phyloP scores from a whole-genome alignment of 2,113 vertebrate genomes.

The Gymnogyps californianus region DNA sequence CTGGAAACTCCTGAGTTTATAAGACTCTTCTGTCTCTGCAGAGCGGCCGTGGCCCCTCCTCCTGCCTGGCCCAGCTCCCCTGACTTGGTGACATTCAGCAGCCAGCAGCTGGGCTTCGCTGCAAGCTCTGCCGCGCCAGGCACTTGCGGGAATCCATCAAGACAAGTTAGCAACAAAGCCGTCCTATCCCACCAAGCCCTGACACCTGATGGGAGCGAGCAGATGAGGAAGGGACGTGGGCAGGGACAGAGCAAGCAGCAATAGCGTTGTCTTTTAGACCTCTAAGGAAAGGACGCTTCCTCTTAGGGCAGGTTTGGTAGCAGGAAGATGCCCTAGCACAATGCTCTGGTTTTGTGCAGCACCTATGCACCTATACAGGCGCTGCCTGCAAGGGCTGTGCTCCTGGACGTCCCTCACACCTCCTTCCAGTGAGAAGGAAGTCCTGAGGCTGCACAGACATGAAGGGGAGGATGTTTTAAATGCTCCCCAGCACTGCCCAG shows the following conservation, averaged over 20 bases:
- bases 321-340: background rate
- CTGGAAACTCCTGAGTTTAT: conserved; percentile 13
- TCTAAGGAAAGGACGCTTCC: background rate
- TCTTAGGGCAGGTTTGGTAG: background rate
- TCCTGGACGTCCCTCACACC: background rate
- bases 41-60: background rate
- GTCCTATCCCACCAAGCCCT: background rate
- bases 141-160: background rate
- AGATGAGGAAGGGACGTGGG: background rate
- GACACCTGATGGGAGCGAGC: background rate
- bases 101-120: conserved; percentile 3
- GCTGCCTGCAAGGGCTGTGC: background rate
- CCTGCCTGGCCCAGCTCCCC: background rate
- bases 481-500: background rate
- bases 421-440: background rate
- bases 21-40: conserved; percentile 36
- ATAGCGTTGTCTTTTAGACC: background rate
- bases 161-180: background rate
- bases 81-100: background rate
- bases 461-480: background rate
- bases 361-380: background rate
- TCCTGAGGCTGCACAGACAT: background rate
- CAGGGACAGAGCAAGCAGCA: background rate
- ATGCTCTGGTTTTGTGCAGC: accelerated
- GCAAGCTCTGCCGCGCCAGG: background rate